Base-by-base conservation (phyloP, 2,888 invertebrate genomes). In the Piscicola geometra region DNA sequence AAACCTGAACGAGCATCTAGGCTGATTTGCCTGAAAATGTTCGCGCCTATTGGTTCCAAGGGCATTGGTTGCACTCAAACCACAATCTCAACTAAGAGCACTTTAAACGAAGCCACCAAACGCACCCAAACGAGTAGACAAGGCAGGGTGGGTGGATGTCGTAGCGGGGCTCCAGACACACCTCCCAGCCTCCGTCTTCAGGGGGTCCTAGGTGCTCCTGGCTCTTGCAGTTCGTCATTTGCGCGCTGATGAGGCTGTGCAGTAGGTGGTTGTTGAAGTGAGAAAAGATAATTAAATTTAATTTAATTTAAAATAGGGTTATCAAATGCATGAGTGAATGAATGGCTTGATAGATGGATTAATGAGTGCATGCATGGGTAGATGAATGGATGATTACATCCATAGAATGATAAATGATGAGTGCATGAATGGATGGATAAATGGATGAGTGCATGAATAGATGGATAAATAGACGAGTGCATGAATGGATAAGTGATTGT, bases 131-230 rank as follows among this genome's bases (percentile, higher is more conserved):
- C 0, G 83, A 83, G 78, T 83, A 83, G 18, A 83, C 80, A 1
- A 84, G 80, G 75, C 84, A 84, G 0, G 83, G 83, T 9, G 79
- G 78, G 18, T 76, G 74, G 35, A 84, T 77, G 33, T 79, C 80
- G 76, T 81, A 83, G 1, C 82, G 82, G 2, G 81, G 81, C 25
- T 83, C 83, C 35, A 83, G 76, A 69, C 84, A 84, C 9, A 84
- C 83, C 75, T 84, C 83, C 82, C 83, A 84, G 1, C 84, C 84
- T 0, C 84, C 84, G 66, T 84, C 84, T 76, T 82, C 82, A 47
- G 80, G 80, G 72, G 81, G 81, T 9, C 84, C 84, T 1, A 83
- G 30, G 32, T 79, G 79, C 28, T 72, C 77, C 74, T 80, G 79
- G 33, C 74, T 68, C 50, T 68, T 74, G 64, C 80, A 80, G 74